Evolutionary conservation across 2,888 invertebrate genomes (phyloP), one percentile per base, ranked within the genome.

Genomic region (Leucania comma): DNA sequence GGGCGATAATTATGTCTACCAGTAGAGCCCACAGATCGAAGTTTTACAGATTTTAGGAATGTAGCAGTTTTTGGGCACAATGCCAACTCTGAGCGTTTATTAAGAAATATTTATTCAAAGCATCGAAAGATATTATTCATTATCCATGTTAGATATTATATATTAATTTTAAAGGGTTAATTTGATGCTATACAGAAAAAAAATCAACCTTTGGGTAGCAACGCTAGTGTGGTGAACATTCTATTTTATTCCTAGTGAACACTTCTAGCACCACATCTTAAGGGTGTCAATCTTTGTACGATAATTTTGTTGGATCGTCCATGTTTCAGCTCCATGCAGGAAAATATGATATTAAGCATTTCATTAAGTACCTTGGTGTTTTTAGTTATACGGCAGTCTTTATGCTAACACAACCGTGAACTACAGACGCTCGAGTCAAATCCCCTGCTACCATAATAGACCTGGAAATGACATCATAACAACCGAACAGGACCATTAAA

Each of bases 81-180:
- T 22, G 58, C 58, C 74, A 72, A 54, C 8, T 54, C 3, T 12
- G 20, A 24, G 12, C 2, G n/a, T 38, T 53, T 29, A 54, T 29
- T 42, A 29, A 10, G 26, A 64, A 48, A 38, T 53, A 63, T 72
- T 61, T 32, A 38, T 46, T n/a, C 12, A 48, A 17, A 46, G n/a
- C 17, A 59, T 12, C 9, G 20, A 22, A 17, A 54, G 12, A 53
- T 35, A 46, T 46, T 53, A n/a, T n/a, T n/a, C n/a, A n/a, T n/a
- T n/a, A n/a, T n/a, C n/a, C 29, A n/a, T 32, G 3, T 2, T 42
- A 32, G 3, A 2, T 32, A 6, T 12, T 48, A 22, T n/a, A 5
- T n/a, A 38, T 5, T 6, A 22, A 10, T 22, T 10, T 10, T 10
- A 10, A 22, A 50, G 4, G 10, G 2, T 8, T 14, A 20, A 26